Evolutionary conservation across 2,113 vertebrate genomes (phyloP), one percentile per base, ranked within the genome.

Genomic region (Australoheros scitulus): DNA sequence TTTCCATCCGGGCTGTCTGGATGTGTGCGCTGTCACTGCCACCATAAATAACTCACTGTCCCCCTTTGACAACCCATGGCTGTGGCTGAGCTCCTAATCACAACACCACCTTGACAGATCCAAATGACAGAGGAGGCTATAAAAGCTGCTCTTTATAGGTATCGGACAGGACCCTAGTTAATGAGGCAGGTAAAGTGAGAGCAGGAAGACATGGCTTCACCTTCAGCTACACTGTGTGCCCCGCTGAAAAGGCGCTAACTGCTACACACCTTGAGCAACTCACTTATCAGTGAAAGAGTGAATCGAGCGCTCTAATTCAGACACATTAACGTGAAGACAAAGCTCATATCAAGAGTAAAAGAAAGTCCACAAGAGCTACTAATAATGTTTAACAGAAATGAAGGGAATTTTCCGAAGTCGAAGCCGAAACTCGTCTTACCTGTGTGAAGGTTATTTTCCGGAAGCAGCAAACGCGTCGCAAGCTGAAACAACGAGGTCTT

Each of bases 361-460:
- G 24, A 55, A 32, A 72, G 26, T 34, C 13, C 0, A 52, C 43
- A 72, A 55, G 17, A 29, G 29, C 22, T 47, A 10, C 6, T 10
- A 0, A 2, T 14, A 1, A 1, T n/a, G 58, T 55, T 17, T 61
- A 3, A 24, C 6, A 3, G 14, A 56, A 1, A 32, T 1, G n/a
- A 29, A 6, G 1, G 5, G 1, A 61, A 76, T 68, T 38, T 4
- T n/a, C 22, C n/a, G 11, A 9, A 79, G n/a, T 24, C 36, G 36
- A 90, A 74, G 93, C 60, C 89, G 94, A 95, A 95, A 95, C 93
- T 92, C 89, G 89, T 57, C 94, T 95, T 95, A 96, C 95, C 95
- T 96, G 95, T 85, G 82, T 50, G 91, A 57, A 90, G 89, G 89
- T 87, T 90, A 78, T 84, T 84, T 88, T 77, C 92, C 94, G 95